Percentiles rank a stretch among this genome's conserved stretches.
These are phyloP conservation scores for Drosophila ficusphila DNA, from an alignment of 1,140 invertebrate genomes.

Conservation along the genomic window DNA sequence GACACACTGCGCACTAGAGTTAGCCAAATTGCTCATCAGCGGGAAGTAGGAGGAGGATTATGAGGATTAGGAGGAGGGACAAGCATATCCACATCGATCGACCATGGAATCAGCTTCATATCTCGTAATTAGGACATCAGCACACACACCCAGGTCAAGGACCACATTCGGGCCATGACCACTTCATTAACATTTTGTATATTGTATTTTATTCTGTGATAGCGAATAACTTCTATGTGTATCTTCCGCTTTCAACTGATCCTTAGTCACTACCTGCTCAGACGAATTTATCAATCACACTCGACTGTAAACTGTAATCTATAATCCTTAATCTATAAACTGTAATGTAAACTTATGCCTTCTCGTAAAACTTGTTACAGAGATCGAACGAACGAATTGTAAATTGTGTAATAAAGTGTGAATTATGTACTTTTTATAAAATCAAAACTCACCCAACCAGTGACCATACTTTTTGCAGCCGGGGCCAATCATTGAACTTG, in stretches of 20 bases:
- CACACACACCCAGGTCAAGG: slow-evolving; percentile 43
- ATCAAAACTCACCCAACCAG: slow-evolving; percentile 52
- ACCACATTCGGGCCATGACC: slow-evolving; percentile 14
- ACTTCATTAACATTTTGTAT: slow-evolving; percentile 71
- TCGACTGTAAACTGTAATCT: slow-evolving; percentile 45
- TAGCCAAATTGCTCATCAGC: slow-evolving; percentile 75
- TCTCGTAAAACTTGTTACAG: slow-evolving; percentile 60
- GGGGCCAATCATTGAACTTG: slow-evolving; percentile 75
- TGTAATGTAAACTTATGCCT: slow-evolving; percentile 42
- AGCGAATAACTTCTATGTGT: slow-evolving; percentile 68
- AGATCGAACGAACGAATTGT: slow-evolving; percentile 62
- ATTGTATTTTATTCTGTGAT: slow-evolving; percentile 80
- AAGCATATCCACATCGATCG: slow-evolving; percentile 47
- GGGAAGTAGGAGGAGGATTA: slow-evolving; percentile 20
- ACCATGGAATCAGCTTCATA: slow-evolving; percentile 81
- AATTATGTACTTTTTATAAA: slow-evolving; percentile 83
- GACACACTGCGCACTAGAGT: slow-evolving; percentile 57
- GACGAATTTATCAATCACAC: slow-evolving; percentile 67
- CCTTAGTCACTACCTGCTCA: slow-evolving; percentile 76
- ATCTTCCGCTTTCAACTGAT: slow-evolving; percentile 54
- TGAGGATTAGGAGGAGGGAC: slow-evolving; percentile 35
- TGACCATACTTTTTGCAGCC: slow-evolving; percentile 24
- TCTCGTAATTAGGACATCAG: slow-evolving; percentile 81
- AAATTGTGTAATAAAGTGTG: slow-evolving; percentile 79
- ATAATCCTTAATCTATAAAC: slow-evolving; percentile 45